Evolutionary conservation across 2,113 vertebrate genomes (phyloP).

Genomic region (Micromys minutus): DNA sequence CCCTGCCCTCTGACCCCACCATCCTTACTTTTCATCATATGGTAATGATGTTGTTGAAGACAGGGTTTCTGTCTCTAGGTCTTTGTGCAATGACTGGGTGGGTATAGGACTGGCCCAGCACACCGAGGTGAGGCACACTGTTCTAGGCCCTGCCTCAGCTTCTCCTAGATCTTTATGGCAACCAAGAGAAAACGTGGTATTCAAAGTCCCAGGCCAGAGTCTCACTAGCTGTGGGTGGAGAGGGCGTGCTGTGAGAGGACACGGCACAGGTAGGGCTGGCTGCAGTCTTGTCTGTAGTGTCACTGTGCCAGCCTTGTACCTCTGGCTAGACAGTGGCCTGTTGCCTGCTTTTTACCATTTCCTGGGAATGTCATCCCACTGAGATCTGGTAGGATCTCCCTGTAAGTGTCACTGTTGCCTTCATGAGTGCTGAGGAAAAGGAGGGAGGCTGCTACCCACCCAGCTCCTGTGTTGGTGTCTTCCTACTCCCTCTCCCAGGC

Average conservation of each 20-base stretch:
- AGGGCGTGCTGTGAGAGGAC: background rate
- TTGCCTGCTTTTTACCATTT: background rate
- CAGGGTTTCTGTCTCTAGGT: background rate
- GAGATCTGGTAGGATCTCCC: background rate
- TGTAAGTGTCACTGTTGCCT: background rate
- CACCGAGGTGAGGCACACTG: no score
- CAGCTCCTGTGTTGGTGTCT: background rate
- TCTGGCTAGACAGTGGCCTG: background rate
- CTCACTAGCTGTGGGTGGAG: background rate
- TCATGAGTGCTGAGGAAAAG: background rate
- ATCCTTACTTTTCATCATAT: background rate
- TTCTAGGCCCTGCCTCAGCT: background rate
- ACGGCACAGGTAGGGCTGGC: rapidly evolving
- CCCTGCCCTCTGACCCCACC: background rate
- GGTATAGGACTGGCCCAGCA: background rate
- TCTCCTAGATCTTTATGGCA: background rate
- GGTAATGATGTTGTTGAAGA: background rate
- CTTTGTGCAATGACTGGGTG: background rate
- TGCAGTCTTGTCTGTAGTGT: background rate
- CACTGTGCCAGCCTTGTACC: background rate
- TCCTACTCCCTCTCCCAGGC: background rate
- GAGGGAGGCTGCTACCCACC: background rate
- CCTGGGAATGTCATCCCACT: background rate
- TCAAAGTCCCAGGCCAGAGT: background rate
- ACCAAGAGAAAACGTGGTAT: background rate